Percentiles rank a stretch among this genome's conserved stretches.
Conservation (phyloP, 2,888 invertebrate genomes). For the Andricus quercusramuli region DNA sequence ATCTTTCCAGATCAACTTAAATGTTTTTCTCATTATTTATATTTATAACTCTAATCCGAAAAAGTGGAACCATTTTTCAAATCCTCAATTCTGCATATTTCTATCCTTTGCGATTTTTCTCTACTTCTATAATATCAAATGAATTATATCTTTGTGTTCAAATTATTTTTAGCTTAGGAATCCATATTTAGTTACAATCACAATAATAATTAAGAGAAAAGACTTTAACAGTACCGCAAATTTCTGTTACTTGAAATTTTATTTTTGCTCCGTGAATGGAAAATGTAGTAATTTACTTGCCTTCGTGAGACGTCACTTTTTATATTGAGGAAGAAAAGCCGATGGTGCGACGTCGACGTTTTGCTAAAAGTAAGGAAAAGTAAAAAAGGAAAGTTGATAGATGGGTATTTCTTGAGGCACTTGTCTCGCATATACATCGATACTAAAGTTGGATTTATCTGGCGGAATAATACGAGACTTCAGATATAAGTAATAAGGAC, state of each 20-base stretch:
- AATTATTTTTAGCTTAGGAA: no score
- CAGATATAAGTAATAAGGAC: not conserved
- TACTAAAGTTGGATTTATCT: slow-evolving; percentile 24
- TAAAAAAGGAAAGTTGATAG: slow-evolving; percentile 20
- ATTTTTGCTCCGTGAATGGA: not conserved
- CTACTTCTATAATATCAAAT: no score
- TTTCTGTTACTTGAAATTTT: not conserved
- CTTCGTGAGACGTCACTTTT: slow-evolving; percentile 28
- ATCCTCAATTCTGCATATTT: no score
- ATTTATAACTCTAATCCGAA: no score
- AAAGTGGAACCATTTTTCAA: no score
- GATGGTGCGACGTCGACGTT: not conserved
- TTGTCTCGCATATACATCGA: not conserved
- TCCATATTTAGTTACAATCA: not conserved
- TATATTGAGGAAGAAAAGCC: slow-evolving; percentile 3
- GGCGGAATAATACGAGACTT: slow-evolving; percentile 21
- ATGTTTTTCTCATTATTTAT: no score
- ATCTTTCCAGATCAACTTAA: no score
- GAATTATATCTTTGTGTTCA: no score
- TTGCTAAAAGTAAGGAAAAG: not conserved
- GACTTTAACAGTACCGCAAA: not conserved
- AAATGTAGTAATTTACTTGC: slow-evolving; percentile 21
- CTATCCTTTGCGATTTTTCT: no score
- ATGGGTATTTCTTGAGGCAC: slow-evolving; percentile 25
- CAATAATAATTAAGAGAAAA: not conserved